These are phyloP conservation scores for Scartelaos histophorus DNA, from an alignment of 2,113 vertebrate genomes.

Conservation along the genomic window DNA sequence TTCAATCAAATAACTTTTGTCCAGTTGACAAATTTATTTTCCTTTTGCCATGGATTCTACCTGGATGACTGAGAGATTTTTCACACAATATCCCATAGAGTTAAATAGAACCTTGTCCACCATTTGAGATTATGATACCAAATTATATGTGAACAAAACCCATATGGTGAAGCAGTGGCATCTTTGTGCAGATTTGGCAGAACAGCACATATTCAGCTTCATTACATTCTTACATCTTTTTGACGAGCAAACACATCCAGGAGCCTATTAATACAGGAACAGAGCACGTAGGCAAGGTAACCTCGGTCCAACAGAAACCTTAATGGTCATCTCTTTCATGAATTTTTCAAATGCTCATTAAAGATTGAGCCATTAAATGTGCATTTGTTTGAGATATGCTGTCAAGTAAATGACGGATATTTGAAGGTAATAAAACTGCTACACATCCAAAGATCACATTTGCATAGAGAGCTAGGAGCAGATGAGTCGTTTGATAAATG, in stretches of 20 bases:
- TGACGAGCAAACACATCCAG: conserved; percentile 69
- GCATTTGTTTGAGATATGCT: conserved; percentile 42
- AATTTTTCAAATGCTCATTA: conserved; percentile 65
- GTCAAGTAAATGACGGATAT: conserved; percentile 43
- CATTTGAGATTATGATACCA: no score
- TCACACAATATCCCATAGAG: no score
- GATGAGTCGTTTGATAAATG: conserved; percentile 57
- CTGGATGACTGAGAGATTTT: no score
- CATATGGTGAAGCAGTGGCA: conserved; percentile 32
- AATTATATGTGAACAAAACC: no score
- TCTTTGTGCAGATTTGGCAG: conserved; percentile 62
- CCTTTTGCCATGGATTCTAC: no score
- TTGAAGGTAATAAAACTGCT: conserved; percentile 38
- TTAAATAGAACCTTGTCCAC: no score
- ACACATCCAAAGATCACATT: conserved; percentile 36
- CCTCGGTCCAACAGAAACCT: conserved; percentile 46
- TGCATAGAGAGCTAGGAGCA: conserved; percentile 48
- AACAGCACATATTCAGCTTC: conserved; percentile 48
- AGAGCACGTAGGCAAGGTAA: conserved; percentile 42
- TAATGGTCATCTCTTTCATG: conserved; percentile 58
- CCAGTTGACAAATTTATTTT: no score
- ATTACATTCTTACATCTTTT: conserved; percentile 61
- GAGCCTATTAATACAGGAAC: conserved; percentile 56
- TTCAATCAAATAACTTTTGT: no score
- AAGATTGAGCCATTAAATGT: conserved; percentile 47